A percentile compares a stretch with the other conserved stretches of the same genome.
These are phyloP conservation scores for Scolopax bukidnonensis DNA, from an alignment of 2,797 vertebrate genomes.

Conservation along the genomic window DNA sequence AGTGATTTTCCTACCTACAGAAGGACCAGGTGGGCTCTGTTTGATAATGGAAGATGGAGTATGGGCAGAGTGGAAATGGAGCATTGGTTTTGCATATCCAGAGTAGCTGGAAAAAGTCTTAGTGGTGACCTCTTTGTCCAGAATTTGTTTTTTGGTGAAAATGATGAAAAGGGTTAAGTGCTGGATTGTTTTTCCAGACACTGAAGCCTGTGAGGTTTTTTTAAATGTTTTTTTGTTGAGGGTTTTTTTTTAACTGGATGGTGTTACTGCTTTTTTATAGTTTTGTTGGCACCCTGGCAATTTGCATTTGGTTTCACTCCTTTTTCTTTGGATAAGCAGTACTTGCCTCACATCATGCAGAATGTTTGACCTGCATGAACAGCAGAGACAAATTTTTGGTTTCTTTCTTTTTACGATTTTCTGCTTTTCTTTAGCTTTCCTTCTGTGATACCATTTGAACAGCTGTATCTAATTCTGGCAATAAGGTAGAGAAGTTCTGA, in stretches of 20 bases:
- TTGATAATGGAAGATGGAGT: not conserved
- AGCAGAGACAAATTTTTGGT: not conserved
- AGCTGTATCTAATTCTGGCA: conserved; percentile 20
- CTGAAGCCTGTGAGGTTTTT: not conserved
- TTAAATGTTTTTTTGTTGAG: no score
- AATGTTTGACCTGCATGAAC: not conserved
- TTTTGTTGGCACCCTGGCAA: not conserved
- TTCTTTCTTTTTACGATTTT: not conserved
- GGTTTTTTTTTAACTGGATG: not conserved
- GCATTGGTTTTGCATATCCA: not conserved
- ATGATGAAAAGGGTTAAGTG: not conserved
- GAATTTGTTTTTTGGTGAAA: not conserved
- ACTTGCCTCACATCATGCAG: not conserved
- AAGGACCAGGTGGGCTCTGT: not conserved
- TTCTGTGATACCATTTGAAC: not conserved
- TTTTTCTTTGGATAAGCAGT: not conserved
- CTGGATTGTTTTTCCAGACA: not conserved
- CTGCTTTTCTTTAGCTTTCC: not conserved
- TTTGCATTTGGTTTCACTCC: not conserved
- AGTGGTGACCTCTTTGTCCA: not conserved
- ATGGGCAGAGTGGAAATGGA: not conserved
- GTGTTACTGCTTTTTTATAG: not conserved
- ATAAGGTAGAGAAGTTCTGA: conserved; percentile 17
- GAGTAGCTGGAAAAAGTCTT: not conserved
- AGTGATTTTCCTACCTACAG: not conserved